Evolutionary conservation across 2,113 vertebrate genomes (phyloP), one percentile per base, ranked within the genome.

Genomic region (Notechis scutatus): DNA sequence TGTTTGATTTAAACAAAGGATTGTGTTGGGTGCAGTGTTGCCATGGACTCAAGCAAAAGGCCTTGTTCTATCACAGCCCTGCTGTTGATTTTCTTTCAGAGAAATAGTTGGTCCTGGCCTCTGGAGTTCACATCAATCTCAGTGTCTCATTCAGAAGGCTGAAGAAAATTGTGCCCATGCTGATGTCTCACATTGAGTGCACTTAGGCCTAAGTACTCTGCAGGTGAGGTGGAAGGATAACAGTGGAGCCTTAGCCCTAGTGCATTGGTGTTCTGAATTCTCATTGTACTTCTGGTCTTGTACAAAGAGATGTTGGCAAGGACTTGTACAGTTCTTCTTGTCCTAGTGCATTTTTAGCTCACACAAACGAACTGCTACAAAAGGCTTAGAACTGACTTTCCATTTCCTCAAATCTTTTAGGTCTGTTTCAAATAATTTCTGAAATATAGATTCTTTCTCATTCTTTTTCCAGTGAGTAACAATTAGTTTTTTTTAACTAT

Each of bases 381-480:
- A 74, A 81, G 5, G n/a, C 15, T 81, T 81, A 81, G 6, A 61
- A 85, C 50, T 4, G 90, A 74, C 24, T 52, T 7, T 91, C 85
- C 45, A n/a, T 92, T 87, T 91, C 47, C 18, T 24, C 5, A 61
- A 34, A 74, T 39, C 47, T 20, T 12, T 81, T 21, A 52, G 93
- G 34, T 88, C 61, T 91, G 88, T 45, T 89, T 64, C 95, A 93
- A 91, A 61, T 6, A 39, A 6, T 94, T 94, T 50, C 95, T 87
- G 94, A 95, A 91, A 29, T 1, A 91, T 18, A 56, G 1, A 3
- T 95, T 95, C 95, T 5, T 87, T 94, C 18, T 88, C 0, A 88
- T n/a, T 90, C 95, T 39, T 96, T 96, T 88, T 42, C 21, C 47
- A 89, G 15, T 29, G 57, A 7, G 21, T 24, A 90, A 47, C 56